Evolutionary conservation across 1,140 invertebrate species (phyloP).

Genomic region (Ptiloglossa arizonensis): DNA sequence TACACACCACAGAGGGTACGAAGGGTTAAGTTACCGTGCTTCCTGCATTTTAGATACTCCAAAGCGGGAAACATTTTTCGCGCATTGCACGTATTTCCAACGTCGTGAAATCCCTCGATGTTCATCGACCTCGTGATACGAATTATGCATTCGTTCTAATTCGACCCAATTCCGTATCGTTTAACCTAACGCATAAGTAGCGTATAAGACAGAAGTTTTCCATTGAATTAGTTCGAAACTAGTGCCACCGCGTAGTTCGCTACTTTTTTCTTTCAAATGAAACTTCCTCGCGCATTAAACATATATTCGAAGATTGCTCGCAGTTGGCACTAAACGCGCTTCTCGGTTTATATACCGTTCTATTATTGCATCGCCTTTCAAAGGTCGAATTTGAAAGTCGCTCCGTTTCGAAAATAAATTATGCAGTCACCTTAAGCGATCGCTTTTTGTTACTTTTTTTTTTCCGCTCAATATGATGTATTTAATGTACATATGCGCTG

Average conservation of each 20-base stretch:
- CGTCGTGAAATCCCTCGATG: not conserved
- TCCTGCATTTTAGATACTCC: constrained; percentile 24
- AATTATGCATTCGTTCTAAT: not conserved
- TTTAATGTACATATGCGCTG: not conserved
- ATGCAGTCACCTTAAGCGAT: constrained; percentile 20
- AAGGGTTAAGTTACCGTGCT: constrained; percentile 53
- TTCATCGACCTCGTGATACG: not conserved
- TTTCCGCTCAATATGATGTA: not conserved
- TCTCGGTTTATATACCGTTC: constrained; percentile 62
- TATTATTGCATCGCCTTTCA: constrained; percentile 70
- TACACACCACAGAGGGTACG: constrained; percentile 28
- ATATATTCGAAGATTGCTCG: constrained; percentile 14
- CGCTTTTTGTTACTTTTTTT: not conserved
- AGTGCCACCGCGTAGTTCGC: not conserved
- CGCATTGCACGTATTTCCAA: not conserved
- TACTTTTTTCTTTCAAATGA: constrained; percentile 12
- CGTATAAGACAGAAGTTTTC: constrained; percentile 1
- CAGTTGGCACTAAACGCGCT: constrained; percentile 52
- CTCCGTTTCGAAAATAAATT: constrained; percentile 54
- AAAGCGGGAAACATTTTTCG: constrained; percentile 12
- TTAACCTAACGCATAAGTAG: not conserved
- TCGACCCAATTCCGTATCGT: constrained; percentile 2
- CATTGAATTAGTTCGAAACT: constrained; percentile 26
- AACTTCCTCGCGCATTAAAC: constrained; percentile 6
- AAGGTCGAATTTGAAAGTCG: constrained; percentile 60